phyloP scores from a whole-genome alignment of 2,888 invertebrate species.

The Acanthacorydalis orientalis region DNA sequence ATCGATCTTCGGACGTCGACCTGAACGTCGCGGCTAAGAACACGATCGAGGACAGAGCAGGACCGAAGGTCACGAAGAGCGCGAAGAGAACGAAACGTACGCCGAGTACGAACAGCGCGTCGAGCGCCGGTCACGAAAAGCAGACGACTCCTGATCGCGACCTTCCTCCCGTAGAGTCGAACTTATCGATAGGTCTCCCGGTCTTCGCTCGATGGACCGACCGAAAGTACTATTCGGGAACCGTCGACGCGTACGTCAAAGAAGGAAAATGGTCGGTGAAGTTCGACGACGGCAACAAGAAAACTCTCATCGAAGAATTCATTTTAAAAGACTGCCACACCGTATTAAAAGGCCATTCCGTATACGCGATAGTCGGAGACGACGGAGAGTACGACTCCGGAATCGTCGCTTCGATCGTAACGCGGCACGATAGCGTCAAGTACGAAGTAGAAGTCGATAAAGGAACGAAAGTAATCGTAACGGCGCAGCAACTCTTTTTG shows the following conservation, averaged over 20 bases:
- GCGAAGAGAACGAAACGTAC: slow-evolving; percentile 5
- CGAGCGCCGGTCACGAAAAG: background rate
- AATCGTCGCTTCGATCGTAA: slow-evolving; percentile 29
- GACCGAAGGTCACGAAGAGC: background rate
- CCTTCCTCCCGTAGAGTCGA: slow-evolving; percentile 1
- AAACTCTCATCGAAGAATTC: slow-evolving; percentile 39
- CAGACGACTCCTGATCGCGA: background rate
- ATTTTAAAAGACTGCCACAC: slow-evolving; percentile 31
- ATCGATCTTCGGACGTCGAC: background rate
- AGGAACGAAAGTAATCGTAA: slow-evolving; percentile 32
- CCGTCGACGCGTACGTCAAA: slow-evolving; percentile 35
- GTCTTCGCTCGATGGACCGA: slow-evolving; percentile 53
- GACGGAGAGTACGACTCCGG: slow-evolving; percentile 34
- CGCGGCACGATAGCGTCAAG: slow-evolving; percentile 28
- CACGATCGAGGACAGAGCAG: background rate
- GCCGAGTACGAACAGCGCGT: background rate
- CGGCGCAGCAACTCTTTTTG: slow-evolving; percentile 34
- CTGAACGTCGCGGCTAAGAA: background rate
- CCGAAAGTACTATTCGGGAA: slow-evolving; percentile 48
- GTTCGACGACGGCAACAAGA: slow-evolving; percentile 45
- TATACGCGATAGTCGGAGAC: slow-evolving; percentile 35
- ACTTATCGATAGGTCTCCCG: background rate
- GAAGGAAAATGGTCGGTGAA: slow-evolving; percentile 41
- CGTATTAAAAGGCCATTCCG: slow-evolving; percentile 34
- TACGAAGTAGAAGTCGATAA: slow-evolving; percentile 18